Evolutionary conservation across 92 coral and sea anemone species (phyloP), one percentile per base, ranked within the genome.

Genomic region (Paramuricea clavata): DNA sequence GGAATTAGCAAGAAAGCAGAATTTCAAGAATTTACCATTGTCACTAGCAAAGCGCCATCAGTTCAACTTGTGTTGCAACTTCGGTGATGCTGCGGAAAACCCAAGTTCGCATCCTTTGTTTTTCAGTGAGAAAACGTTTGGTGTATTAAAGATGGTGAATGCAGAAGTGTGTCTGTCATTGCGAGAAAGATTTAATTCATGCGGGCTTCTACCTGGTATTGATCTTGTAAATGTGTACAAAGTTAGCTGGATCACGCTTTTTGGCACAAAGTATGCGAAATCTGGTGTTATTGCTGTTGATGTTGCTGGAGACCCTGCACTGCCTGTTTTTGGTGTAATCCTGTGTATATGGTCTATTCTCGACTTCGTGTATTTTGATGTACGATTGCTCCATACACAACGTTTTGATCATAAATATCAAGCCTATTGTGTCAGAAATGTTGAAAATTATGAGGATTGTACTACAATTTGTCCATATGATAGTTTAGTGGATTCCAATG

Each of bases 401-500:
- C 15, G 64, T 56, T 56, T 56, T 16, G 64, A 56, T 56, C 23
- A 56, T 25, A 16, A 56, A 25, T 25, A 73, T 42, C 79, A 73
- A 73, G 79, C 54, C 35, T 73, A 32, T 73, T 49, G 35, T 73
- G 79, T 73, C 79, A 17, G 57, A 73, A 49, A 34, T 73, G 56
- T 73, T 73, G 79, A 73, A 39, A 73, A 73, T 33, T 60, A 73
- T n/a, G 54, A 39, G 23, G 79, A 73, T 34, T 34, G 17, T 42
- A 73, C 30, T 26, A 49, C 54, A 34, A 42, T 73, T 73, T 73
- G 31, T 73, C 35, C 79, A 6, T 39, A 73, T 6, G 47, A 73
- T 42, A 39, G 35, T 34, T 13, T 73, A 73, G 30, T 73, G 64
- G 26, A 56, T n/a, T 56, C 21, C 21, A 60, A 60, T 60, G 68